Conservation (phyloP, 2,888 invertebrate genomes). For the Tipula vernalis region DNA sequence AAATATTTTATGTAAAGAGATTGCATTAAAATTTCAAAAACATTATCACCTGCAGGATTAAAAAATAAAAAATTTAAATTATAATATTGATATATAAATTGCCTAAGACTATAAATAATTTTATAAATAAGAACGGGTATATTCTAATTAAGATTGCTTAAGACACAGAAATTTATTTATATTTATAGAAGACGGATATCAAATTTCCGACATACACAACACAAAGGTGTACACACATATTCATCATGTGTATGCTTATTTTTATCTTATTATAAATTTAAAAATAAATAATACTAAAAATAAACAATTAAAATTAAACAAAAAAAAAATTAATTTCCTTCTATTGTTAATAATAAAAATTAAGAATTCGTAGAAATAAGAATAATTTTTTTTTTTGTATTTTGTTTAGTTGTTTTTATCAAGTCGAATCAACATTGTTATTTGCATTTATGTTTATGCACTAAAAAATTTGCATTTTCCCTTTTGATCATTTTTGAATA, state of each 20-base stretch:
- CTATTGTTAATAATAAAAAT: not conserved
- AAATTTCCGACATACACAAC: not conserved
- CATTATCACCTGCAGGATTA: not conserved
- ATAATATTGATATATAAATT: not conserved
- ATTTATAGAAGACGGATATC: not conserved
- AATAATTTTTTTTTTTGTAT: not conserved
- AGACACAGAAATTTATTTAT: not conserved
- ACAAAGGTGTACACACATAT: not conserved
- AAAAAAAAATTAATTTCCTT: not conserved
- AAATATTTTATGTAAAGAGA: not conserved
- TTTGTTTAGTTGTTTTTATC: not conserved
- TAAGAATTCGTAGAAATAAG: not conserved
- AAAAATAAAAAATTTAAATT: not conserved
- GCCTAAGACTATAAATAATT: not conserved
- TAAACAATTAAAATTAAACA: not conserved
- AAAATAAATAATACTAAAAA: constrained; percentile 4
- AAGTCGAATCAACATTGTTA: not conserved
- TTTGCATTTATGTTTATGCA: not conserved
- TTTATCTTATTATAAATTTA: not conserved
- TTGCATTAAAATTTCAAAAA: not conserved
- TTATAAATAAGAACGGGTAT: not conserved
- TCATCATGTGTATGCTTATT: not conserved
- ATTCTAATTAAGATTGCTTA: not conserved
- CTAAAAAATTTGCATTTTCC: not conserved
- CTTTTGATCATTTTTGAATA: not conserved